Evolutionary conservation across 2,888 invertebrate genomes (phyloP).

Genomic region (Mechanitis mazaeus): DNA sequence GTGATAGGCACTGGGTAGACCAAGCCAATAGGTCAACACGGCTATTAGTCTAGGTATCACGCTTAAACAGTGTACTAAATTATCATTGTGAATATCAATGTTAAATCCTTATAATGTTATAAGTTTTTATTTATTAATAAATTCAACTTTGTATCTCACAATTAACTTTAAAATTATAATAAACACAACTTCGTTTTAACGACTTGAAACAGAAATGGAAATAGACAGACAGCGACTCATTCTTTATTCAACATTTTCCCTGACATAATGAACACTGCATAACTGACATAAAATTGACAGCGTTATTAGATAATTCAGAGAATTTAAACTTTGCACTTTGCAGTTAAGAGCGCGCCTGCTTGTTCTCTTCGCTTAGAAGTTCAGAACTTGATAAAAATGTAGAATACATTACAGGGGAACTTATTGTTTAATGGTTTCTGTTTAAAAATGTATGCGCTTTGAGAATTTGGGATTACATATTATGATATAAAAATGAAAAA

Average conservation of each 20-base stretch:
- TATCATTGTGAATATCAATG: background rate
- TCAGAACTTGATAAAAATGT: conserved; percentile 26
- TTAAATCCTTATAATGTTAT: background rate
- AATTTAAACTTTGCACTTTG: conserved; percentile 23
- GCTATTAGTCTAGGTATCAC: conserved; percentile 1
- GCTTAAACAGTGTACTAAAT: conserved; percentile 4
- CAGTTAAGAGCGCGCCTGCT: conserved; percentile 24
- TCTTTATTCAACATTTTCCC: background rate
- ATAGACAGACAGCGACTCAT: background rate
- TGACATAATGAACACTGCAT: conserved; percentile 5
- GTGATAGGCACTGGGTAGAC: conserved; percentile 7
- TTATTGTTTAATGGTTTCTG: conserved; percentile 24
- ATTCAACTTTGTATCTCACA: no score
- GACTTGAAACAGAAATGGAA: background rate
- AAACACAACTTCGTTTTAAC: no score
- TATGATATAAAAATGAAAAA: conserved; percentile 5
- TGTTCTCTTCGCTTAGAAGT: conserved; percentile 25
- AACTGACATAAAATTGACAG: conserved; percentile 17
- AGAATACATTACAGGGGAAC: conserved; percentile 22
- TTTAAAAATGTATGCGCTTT: conserved; percentile 18
- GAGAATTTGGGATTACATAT: conserved; percentile 1
- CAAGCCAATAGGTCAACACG: background rate
- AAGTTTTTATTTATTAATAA: background rate
- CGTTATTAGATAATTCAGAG: conserved; percentile 18
- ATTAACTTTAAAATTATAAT: no score